phyloP scores from a whole-genome alignment of 2,888 invertebrate species.

The Diaprepes abbreviatus region DNA sequence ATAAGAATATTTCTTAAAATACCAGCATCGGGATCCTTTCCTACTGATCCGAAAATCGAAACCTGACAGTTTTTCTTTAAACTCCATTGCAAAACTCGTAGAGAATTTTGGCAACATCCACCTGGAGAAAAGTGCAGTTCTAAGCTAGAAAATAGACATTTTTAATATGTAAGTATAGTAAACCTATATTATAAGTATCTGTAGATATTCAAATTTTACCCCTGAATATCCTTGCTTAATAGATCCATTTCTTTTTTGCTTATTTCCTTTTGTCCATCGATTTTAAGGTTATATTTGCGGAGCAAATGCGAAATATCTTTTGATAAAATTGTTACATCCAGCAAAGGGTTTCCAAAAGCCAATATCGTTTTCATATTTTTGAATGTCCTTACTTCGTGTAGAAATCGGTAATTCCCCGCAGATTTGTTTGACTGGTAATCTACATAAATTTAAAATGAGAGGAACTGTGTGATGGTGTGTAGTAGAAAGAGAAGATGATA shows the following conservation, averaged over 20 bases:
- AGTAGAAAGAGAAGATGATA: not conserved
- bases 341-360: conserved; percentile 67
- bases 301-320: conserved; percentile 56
- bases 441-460: conserved; percentile 7
- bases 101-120: conserved; percentile 70
- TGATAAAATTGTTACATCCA: conserved; percentile 65
- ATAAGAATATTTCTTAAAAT: conserved; percentile 64
- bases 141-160: conserved; percentile 55
- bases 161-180: conserved; percentile 9
- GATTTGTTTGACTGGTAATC: not conserved
- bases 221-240: conserved; percentile 58
- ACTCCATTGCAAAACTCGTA: conserved; percentile 68
- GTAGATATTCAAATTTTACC: conserved; percentile 49
- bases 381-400: not conserved
- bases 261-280: conserved; percentile 65
- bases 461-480: not conserved
- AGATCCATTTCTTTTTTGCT: conserved; percentile 56
- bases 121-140: conserved; percentile 61
- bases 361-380: conserved; percentile 58
- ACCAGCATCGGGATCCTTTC: conserved; percentile 68
- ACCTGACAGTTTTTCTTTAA: conserved; percentile 55
- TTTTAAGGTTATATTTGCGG: conserved; percentile 63
- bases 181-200: not conserved
- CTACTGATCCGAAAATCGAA: conserved; percentile 70
- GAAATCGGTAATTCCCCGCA: conserved; percentile 13